Evolutionary conservation across 2,797 vertebrate genomes (phyloP).

Genomic region (Heteromormyrus szaboi): DNA sequence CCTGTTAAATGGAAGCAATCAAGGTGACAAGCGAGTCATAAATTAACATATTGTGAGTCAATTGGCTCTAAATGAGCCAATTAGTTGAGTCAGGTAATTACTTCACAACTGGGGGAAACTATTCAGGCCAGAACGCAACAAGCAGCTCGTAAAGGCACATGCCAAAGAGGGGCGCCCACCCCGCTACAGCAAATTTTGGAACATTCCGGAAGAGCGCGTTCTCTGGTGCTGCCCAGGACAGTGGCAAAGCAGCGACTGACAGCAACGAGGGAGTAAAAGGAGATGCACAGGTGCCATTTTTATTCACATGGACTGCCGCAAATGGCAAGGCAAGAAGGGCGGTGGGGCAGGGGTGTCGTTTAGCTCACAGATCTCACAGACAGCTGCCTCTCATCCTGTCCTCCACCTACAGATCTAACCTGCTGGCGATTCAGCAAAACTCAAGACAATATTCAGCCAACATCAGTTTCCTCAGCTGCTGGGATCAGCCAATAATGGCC

Average conservation of each 20-base stretch:
- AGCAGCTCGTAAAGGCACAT: not conserved
- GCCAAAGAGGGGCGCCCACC: not conserved
- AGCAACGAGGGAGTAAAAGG: not conserved
- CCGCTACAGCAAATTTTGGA: not conserved
- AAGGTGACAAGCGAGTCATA: conserved; percentile 46
- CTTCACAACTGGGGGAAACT: not conserved
- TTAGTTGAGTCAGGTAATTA: conserved; percentile 48
- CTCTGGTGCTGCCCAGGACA: not conserved
- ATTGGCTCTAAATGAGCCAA: conserved; percentile 51
- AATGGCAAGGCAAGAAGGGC: not conserved
- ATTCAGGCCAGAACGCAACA: not conserved
- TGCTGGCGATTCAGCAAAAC: not conserved
- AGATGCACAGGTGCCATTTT: not conserved
- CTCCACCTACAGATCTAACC: not conserved
- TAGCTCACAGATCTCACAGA: not conserved
- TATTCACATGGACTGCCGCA: not conserved
- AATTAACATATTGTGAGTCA: conserved; percentile 54
- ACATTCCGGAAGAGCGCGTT: not conserved
- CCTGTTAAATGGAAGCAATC: conserved; percentile 40
- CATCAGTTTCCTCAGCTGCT: not conserved
- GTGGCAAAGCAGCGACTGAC: not conserved
- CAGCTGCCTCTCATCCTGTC: not conserved
- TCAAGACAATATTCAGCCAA: not conserved
- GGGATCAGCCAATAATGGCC: not conserved
- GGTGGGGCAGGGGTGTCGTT: not conserved